Evolutionary conservation across 2,888 invertebrate genomes (phyloP).

Genomic region (Argyra leucocephala): DNA sequence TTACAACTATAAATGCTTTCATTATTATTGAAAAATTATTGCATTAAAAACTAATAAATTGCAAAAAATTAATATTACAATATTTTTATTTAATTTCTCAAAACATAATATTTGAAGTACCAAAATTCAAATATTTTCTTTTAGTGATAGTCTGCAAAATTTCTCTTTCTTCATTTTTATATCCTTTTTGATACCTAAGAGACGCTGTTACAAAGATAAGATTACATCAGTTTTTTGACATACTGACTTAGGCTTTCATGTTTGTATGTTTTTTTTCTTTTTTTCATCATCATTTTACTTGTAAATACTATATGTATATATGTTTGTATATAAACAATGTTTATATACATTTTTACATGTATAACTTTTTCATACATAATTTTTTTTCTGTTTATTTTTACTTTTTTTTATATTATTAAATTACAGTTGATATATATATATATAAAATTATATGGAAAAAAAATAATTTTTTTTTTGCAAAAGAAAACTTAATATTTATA

Average conservation of each 20-base stretch:
- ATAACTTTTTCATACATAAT: not conserved
- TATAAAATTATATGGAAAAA: not conserved
- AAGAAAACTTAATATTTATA: not conserved
- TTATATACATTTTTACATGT: not conserved
- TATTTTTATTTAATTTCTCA: no score
- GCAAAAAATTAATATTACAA: no score
- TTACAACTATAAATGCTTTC: no score
- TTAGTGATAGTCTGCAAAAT: no score
- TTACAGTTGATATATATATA: not conserved
- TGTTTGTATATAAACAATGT: not conserved
- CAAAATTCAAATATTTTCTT: no score
- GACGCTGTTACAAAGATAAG: slow-evolving; percentile 7
- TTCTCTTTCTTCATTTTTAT: not conserved
- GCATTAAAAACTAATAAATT: no score
- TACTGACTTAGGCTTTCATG: slow-evolving; percentile 8
- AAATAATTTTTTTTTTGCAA: not conserved
- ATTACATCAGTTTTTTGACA: slow-evolving; percentile 11
- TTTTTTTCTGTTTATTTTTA: not conserved
- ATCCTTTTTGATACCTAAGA: slow-evolving; percentile 6
- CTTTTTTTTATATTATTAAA: not conserved
- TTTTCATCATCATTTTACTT: not conserved
- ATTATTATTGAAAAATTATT: no score
- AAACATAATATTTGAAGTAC: no score
- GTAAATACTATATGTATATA: not conserved
- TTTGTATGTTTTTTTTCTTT: not conserved